Evolutionary conservation across 2,113 vertebrate species (phyloP).

Genomic region (Nibea albiflora): DNA sequence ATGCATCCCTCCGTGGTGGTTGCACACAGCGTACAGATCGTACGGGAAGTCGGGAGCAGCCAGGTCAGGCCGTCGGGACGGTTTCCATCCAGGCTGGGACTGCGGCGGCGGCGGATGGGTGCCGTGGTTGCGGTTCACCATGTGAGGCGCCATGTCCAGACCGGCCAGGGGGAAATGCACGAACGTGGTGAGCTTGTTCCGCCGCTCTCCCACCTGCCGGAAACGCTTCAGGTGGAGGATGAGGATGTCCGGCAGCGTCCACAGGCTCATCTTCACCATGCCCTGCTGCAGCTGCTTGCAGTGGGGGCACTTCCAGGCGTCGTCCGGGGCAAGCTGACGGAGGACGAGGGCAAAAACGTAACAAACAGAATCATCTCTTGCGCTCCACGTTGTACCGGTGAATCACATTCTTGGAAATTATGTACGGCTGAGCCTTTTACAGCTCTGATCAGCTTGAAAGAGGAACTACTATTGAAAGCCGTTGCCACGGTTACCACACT

Average conservation of each 20-base stretch:
- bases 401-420: too few relatives aligned
- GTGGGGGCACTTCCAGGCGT: conserved; percentile 96
- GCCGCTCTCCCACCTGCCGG: conserved; percentile 87
- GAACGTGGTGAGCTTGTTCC: conserved; percentile 96
- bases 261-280: conserved; percentile 95
- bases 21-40: conserved; percentile 95
- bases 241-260: conserved; percentile 97
- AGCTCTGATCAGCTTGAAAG: neutral
- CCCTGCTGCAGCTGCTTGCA: conserved; percentile 97
- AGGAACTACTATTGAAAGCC: neutral
- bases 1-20: conserved; percentile 97
- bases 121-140: conserved; percentile 86
- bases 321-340: conserved; percentile 92
- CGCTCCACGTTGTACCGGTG: too few relatives aligned
- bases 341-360: too few relatives aligned
- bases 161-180: conserved; percentile 90
- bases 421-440: neutral
- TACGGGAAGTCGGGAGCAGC: conserved; percentile 87
- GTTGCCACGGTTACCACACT: conserved; percentile 21
- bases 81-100: conserved; percentile 77
- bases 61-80: conserved; percentile 64
- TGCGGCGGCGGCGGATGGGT: conserved; percentile 47
- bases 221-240: conserved; percentile 98
- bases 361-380: neutral
- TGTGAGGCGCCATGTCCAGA: conserved; percentile 94